Base-by-base conservation (phyloP, 2,797 vertebrate genomes). In the Danio aesculapii region DNA sequence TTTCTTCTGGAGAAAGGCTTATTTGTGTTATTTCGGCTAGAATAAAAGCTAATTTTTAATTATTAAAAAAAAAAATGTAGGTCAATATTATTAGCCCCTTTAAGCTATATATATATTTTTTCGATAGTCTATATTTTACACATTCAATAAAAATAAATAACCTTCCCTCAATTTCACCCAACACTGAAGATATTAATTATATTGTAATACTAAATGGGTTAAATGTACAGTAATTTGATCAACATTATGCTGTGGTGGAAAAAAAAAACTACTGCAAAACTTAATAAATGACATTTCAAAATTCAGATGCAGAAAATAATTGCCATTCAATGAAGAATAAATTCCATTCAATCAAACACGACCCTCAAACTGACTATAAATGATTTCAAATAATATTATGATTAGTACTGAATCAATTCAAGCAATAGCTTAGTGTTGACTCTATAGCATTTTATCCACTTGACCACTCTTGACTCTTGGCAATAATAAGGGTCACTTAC, bases 401-500 rank as follows among this genome's bases (percentile, higher is more conserved):
- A 16, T 63, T 63, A 63, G 39, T 13, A 63, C 4, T 63, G 39
- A 43, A 50, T 8, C 6, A 49, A 39, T 14, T 1, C 6, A 39
- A 21, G 0, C 2, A 3, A 16, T n/a, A 41, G 12, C 41, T 41
- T 41, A n/a, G 6, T 70, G 4, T 69, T 47, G n/a, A 43, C 30
- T 41, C 10, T 69, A n/a, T 10, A 43, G 16, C n/a, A 12, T 67
- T 17, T 11, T n/a, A 7, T 50, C 39, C 2, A 43, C 21, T 49
- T 46, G 13, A 52, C 8, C 21, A 39, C 13, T 30, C 30, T 50
- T 50, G 44, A 74, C 13, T 57, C 46, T 76, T n/a, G n/a, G 77
- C 43, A 39, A 63, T 30, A 30, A 0, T n/a, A 39, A 50, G 47
- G 61, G 58, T 75, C 67, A 93, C 94, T 93, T 83, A 95, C 94